Conservation (phyloP, 1,140 invertebrate species). For the Orchestia grillus region DNA sequence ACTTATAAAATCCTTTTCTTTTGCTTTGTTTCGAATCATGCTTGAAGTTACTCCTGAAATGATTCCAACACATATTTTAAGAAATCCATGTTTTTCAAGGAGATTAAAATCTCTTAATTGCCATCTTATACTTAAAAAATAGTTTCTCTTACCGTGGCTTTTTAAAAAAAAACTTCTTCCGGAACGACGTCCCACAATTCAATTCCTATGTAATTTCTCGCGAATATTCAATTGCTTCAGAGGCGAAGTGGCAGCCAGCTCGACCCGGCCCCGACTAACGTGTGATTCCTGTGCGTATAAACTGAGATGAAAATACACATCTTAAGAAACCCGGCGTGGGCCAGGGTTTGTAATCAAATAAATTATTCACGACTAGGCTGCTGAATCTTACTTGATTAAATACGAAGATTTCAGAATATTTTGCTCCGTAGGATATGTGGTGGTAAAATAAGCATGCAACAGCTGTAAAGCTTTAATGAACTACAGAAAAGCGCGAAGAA, state of each 20-base stretch:
- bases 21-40: background rate
- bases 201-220: background rate
- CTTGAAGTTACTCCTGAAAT: background rate
- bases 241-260: no score
- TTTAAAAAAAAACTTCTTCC: background rate
- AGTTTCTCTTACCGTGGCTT: background rate
- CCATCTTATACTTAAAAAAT: background rate
- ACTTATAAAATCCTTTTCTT: background rate
- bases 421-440: no score
- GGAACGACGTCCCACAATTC: background rate
- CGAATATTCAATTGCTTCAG: background rate
- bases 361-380: no score
- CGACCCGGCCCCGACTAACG: background rate
- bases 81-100: background rate
- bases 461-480: no score
- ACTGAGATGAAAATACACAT: no score
- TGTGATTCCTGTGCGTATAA: background rate
- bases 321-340: no score
- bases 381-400: no score
- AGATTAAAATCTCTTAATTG: background rate
- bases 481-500: no score
- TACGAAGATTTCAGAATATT: no score
- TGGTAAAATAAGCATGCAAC: no score
- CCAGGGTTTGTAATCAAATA: no score
- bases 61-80: background rate